A percentile compares a stretch with the other conserved stretches of the same genome.
These are phyloP conservation scores for Drosophila barbarae DNA, from an alignment of 2,888 invertebrate genomes.

Conservation along the genomic window DNA sequence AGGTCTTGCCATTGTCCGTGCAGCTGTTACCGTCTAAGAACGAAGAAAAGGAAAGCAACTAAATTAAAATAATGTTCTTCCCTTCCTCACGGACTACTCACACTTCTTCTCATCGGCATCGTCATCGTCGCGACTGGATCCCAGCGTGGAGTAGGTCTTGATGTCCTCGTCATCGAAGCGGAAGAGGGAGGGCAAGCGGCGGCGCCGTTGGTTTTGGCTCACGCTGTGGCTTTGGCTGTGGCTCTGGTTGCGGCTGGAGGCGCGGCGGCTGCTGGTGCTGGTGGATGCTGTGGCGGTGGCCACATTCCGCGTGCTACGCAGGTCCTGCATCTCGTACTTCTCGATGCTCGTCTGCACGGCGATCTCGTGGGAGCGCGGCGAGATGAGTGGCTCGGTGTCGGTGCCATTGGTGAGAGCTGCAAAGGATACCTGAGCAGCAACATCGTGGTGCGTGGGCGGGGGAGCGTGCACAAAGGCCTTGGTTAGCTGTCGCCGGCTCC, in stretches of 20 bases:
- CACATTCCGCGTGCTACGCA: constrained; percentile 68
- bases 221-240: constrained; percentile 39
- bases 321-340: constrained; percentile 69
- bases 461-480: constrained; percentile 52
- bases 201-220: constrained; percentile 40
- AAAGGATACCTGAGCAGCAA: constrained; percentile 54
- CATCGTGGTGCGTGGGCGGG: constrained; percentile 57
- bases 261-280: constrained; percentile 65
- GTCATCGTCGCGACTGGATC: constrained; percentile 77
- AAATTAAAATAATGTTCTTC: neutral
- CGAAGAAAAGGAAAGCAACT: neutral
- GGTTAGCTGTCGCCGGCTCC: constrained; percentile 35
- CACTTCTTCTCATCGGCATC: constrained; percentile 71
- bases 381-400: constrained; percentile 46
- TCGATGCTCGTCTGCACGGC: constrained; percentile 78
- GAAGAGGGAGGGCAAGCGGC: constrained; percentile 56
- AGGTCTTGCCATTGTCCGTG: constrained; percentile 71
- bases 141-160: constrained; percentile 76
- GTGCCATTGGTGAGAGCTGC: constrained; percentile 30
- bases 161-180: constrained; percentile 75
- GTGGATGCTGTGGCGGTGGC: constrained; percentile 68
- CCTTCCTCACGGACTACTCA: constrained; percentile 41
- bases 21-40: constrained; percentile 74
- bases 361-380: constrained; percentile 68
- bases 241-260: constrained; percentile 51